Evolutionary conservation across 2,888 invertebrate species (phyloP), one percentile per base, ranked within the genome.

Genomic region (Oligia fasciuncula): DNA sequence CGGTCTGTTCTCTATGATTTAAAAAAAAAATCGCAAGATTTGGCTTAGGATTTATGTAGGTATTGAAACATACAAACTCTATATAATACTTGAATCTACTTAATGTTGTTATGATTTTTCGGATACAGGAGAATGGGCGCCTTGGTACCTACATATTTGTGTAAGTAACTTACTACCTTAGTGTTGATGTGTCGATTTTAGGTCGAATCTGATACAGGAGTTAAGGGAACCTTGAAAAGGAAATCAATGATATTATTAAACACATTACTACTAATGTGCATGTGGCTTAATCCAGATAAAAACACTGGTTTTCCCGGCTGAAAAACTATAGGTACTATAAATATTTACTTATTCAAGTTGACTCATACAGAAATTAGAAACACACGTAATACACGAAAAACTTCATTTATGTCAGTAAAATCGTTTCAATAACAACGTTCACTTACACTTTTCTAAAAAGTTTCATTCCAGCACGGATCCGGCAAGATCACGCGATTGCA

Each of bases 401-500:
- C 35, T 29, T 11, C 0, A 19, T n/a, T 35, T 35, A 35, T 49
- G 19, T 1, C 23, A 23, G 57, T 51, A 62, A 63, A 80, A 77
- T 62, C 60, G 2, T 63, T 68, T 75, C 2, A 73, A 71, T 54
- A 70, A 80, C 51, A 60, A 54, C 66, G 29, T 71, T 75, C 70
- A 84, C 77, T 89, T 72, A 81, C 76, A 81, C 76, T 87, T 85
- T 87, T 84, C 74, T 76, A 86, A 89, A 87, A 88, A 88, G 74
- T 82, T 71, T 82, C 82, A 82, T 87, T 85, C 83, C 83, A 87
- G 87, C 90, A 89, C 85, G 84, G 84, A 89, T 90, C 85, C 91
- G 90, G 89, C 89, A 90, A 94, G 94, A 95, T 95, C 96, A 94
- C 94, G 95, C 94, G 94, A 96, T 96, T 96, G 95, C 96, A 95